A percentile compares a stretch with the other conserved stretches of the same genome.
These are phyloP conservation scores for Brachionus calyciflorus DNA, from an alignment of 1,140 invertebrate genomes.

Conservation along the genomic window DNA sequence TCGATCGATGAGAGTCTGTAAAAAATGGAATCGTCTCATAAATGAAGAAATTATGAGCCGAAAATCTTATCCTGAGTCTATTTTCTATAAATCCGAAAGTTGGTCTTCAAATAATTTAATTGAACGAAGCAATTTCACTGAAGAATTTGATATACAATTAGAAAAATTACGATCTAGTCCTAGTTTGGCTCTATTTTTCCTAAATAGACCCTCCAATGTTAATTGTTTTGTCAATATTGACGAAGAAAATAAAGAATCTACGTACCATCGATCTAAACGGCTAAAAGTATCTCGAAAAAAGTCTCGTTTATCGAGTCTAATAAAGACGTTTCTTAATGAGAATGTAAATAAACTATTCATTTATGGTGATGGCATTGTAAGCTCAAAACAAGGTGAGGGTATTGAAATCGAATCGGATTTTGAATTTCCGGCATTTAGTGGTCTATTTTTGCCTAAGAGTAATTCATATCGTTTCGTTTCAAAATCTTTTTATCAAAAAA, in stretches of 20 bases:
- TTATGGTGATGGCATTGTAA: neutral
- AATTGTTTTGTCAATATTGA: neutral
- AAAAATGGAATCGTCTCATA: slow-evolving; percentile 5
- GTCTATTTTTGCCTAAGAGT: slow-evolving; percentile 17
- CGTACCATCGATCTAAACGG: neutral
- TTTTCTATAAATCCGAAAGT: neutral
- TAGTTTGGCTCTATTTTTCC: neutral
- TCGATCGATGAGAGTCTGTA: neutral
- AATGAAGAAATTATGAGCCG: neutral
- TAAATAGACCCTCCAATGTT: neutral
- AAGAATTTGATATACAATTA: neutral
- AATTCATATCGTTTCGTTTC: neutral
- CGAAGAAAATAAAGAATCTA: neutral
- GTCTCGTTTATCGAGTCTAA: neutral
- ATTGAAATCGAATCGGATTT: slow-evolving; percentile 16
- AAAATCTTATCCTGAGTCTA: neutral
- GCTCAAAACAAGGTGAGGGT: neutral
- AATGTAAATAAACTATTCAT: neutral
- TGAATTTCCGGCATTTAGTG: neutral
- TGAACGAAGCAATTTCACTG: neutral
- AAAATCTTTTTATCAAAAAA: neutral
- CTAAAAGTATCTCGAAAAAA: neutral
- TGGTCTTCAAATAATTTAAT: neutral
- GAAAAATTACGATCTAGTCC: neutral
- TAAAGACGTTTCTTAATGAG: neutral